Conservation (phyloP, 2,888 invertebrate genomes). For the Morpho helenor region DNA sequence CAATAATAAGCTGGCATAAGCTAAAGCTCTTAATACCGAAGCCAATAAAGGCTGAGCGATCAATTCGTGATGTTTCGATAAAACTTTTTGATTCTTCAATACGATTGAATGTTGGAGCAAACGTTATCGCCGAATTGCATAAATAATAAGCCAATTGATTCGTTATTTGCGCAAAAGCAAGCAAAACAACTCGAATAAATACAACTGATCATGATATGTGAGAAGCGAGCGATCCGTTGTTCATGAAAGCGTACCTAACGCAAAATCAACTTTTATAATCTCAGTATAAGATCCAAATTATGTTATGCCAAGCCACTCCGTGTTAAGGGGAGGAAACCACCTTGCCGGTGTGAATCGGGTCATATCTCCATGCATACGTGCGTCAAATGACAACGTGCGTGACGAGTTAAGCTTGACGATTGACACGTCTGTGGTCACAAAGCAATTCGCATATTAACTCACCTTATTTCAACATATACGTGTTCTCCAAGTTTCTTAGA, state of each 20-base stretch:
- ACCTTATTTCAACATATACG: constrained; percentile 7
- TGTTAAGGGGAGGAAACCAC: constrained; percentile 49
- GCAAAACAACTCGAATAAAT: constrained; percentile 73
- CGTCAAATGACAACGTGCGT: constrained; percentile 53
- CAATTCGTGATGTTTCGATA: background rate
- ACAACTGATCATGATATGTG: constrained; percentile 65
- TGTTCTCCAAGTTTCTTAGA: no score
- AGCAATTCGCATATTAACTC: constrained; percentile 17
- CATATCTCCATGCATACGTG: constrained; percentile 53
- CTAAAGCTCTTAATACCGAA: constrained; percentile 7
- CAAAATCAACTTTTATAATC: constrained; percentile 47
- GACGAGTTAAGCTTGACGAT: constrained; percentile 18
- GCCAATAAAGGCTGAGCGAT: no score
- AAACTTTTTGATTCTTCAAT: background rate
- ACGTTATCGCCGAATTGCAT: constrained; percentile 6
- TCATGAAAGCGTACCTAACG: constrained; percentile 69
- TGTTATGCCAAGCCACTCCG: constrained; percentile 55
- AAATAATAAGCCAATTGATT: constrained; percentile 31
- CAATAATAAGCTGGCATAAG: constrained; percentile 18
- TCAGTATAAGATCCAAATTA: constrained; percentile 43
- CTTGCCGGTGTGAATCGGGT: constrained; percentile 76
- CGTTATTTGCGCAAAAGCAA: constrained; percentile 61
- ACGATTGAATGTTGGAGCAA: background rate
- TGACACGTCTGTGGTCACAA: background rate
- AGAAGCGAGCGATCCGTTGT: constrained; percentile 67